Evolutionary conservation across 2,797 vertebrate species (phyloP).

Genomic region (Mastacembelus armatus): DNA sequence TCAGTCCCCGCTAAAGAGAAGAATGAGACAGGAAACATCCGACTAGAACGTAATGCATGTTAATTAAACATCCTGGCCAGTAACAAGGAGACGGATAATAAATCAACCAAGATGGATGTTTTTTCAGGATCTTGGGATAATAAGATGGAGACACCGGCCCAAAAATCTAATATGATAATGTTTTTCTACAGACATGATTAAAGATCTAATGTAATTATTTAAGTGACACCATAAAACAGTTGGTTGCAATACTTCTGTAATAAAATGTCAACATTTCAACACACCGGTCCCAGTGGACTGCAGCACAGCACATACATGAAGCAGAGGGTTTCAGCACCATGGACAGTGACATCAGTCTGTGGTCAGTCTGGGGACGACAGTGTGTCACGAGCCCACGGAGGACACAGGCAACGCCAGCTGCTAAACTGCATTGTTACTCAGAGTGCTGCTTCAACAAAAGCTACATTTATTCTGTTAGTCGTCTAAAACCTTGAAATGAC

Average conservation of each 20-base stretch:
- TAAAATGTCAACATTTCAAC: neutral
- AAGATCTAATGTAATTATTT: neutral
- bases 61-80: conserved; percentile 36
- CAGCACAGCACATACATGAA: neutral
- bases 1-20: neutral
- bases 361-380: conserved; percentile 9
- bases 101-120: conserved; percentile 27
- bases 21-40: conserved; percentile 27
- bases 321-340: conserved; percentile 79
- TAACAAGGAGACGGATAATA: conserved; percentile 18
- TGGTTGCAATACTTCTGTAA: neutral
- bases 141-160: neutral
- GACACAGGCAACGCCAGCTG: neutral
- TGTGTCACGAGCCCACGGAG: neutral
- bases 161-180: too few relatives aligned
- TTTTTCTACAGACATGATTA: too few relatives aligned
- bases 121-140: conserved; percentile 16
- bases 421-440: neutral
- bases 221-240: neutral
- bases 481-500: neutral
- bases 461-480: too few relatives aligned
- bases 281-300: neutral
- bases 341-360: conserved; percentile 68
- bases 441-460: neutral
- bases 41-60: conserved; percentile 13